Percentiles rank a stretch among this genome's conserved stretches.
Evolutionary conservation across 2,888 invertebrate genomes (phyloP).

Genomic region (Cryptus viduatorius): DNA sequence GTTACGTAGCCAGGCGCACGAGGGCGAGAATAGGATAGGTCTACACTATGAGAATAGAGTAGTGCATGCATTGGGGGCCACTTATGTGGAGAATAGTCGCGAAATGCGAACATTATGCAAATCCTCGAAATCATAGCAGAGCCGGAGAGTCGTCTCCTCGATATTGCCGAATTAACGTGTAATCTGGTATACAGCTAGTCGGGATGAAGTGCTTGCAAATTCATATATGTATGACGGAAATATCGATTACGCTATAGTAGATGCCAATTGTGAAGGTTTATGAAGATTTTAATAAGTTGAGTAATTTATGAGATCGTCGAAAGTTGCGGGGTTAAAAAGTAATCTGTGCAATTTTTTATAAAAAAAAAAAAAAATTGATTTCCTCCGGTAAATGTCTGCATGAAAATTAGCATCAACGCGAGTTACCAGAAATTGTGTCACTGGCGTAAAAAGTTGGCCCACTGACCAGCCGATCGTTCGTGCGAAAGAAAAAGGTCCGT

Average conservation of each 20-base stretch:
- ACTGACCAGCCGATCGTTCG: conserved; percentile 27
- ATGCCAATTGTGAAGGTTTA: not conserved
- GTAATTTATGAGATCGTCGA: too few relatives aligned
- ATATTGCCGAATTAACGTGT: conserved; percentile 77
- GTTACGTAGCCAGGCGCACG: not conserved
- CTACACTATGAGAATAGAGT: conserved; percentile 44
- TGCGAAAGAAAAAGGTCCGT: not conserved
- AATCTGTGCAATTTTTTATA: too few relatives aligned
- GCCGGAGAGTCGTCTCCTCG: conserved; percentile 36
- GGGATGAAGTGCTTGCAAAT: conserved; percentile 25
- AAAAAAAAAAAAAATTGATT: too few relatives aligned
- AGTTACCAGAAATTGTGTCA: not conserved
- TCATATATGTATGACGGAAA: not conserved
- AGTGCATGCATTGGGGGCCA: conserved; percentile 31
- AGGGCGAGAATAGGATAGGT: not conserved
- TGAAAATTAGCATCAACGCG: not conserved
- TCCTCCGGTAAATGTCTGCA: too few relatives aligned
- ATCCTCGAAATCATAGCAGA: conserved; percentile 76
- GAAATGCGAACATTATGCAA: conserved; percentile 74
- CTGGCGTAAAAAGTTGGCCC: conserved; percentile 19
- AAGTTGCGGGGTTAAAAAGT: too few relatives aligned
- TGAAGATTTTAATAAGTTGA: too few relatives aligned
- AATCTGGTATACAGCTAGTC: conserved; percentile 21
- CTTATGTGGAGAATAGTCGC: conserved; percentile 53
- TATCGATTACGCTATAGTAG: conserved; percentile 16